phyloP scores from a whole-genome alignment of 92 coral and sea anemone genomes.

The Palythoa grandiflora region DNA sequence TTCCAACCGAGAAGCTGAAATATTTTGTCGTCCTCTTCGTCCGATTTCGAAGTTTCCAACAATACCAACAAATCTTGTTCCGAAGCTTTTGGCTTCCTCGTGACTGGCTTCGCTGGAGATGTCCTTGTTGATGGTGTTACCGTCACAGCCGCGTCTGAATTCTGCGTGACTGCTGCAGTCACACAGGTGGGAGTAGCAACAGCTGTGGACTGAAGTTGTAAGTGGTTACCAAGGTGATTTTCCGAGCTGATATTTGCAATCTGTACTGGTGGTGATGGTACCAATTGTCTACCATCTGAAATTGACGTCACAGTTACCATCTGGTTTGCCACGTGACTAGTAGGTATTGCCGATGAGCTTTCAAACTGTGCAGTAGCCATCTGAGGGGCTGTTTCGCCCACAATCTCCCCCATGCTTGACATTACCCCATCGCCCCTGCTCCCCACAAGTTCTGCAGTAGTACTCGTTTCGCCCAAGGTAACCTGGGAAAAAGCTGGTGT shows the following conservation, averaged over 20 bases:
- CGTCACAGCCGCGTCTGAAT: conserved; percentile 29
- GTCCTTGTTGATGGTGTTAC: neutral
- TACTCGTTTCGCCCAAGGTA: conserved; percentile 11
- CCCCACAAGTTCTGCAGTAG: conserved; percentile 14
- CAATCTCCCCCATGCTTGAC: conserved; percentile 27
- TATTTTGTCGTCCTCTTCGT: conserved; percentile 77
- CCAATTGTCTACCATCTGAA: conserved; percentile 50
- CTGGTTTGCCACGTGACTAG: conserved; percentile 39
- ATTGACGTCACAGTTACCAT: conserved; percentile 44
- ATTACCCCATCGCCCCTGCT: conserved; percentile 31
- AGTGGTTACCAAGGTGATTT: conserved; percentile 20
- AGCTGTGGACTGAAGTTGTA: conserved; percentile 32
- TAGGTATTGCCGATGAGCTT: conserved; percentile 21
- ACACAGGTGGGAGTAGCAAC: conserved; percentile 28
- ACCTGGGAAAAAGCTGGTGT: conserved; percentile 38
- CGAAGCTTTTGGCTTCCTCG: conserved; percentile 51
- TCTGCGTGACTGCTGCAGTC: conserved; percentile 30
- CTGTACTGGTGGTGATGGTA: conserved; percentile 42
- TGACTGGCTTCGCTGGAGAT: conserved; percentile 26
- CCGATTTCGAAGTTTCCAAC: conserved; percentile 52
- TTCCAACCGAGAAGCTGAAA: conserved; percentile 74
- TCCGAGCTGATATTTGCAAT: conserved; percentile 39
- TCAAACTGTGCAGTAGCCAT: conserved; percentile 34
- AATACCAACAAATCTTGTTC: conserved; percentile 70
- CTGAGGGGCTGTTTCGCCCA: neutral